Evolutionary conservation across 2,888 invertebrate species (phyloP).

Genomic region (Invenusta paracnida): DNA sequence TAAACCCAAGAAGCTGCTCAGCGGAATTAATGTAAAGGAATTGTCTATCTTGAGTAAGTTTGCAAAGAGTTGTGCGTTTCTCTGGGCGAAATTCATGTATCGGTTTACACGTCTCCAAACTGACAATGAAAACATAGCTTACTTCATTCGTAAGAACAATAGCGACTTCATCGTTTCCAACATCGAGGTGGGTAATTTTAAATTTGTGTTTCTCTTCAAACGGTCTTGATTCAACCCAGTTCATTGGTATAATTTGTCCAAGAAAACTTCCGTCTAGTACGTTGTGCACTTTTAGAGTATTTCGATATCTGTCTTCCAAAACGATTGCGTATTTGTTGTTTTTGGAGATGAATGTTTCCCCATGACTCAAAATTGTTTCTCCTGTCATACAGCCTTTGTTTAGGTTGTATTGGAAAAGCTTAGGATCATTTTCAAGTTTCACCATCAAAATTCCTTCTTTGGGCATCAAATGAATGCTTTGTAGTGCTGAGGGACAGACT

Average conservation of each 20-base stretch:
- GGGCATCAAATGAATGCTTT: conserved; percentile 49
- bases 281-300: conserved; percentile 51
- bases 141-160: conserved; percentile 53
- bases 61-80: conserved; percentile 51
- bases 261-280: conserved; percentile 47
- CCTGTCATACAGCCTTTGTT: conserved; percentile 50
- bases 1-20: conserved; percentile 45
- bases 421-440: conserved; percentile 51
- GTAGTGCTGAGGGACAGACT: conserved; percentile 47
- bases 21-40: conserved; percentile 55
- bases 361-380: conserved; percentile 53
- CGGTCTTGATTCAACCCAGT: conserved; percentile 52
- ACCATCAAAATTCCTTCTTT: conserved; percentile 50
- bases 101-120: conserved; percentile 51
- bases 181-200: conserved; percentile 47
- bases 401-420: conserved; percentile 52
- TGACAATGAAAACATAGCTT: conserved; percentile 56
- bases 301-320: conserved; percentile 55
- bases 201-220: conserved; percentile 51
- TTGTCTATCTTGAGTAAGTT: conserved; percentile 52
- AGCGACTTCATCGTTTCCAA: conserved; percentile 51
- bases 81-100: conserved; percentile 53
- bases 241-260: conserved; percentile 57
- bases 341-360: conserved; percentile 54
- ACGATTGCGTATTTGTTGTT: conserved; percentile 51